Base-by-base conservation (phyloP, 1,140 invertebrate genomes). In the Caerostris extrusa region DNA sequence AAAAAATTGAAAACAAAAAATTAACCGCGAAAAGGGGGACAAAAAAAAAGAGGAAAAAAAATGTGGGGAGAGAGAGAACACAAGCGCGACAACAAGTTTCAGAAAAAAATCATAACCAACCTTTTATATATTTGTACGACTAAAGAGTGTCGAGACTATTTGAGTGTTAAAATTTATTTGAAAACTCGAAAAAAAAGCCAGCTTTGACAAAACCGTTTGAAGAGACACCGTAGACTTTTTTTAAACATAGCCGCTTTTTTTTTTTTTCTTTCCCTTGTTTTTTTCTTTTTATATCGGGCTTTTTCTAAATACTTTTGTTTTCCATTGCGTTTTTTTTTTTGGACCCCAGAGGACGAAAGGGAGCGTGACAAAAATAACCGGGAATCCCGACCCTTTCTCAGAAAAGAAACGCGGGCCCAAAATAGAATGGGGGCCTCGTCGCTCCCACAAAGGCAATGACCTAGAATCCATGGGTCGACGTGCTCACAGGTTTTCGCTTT, bases 361-460 rank as follows among this genome's bases (percentile, higher is more conserved):
- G 91, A 93, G 61, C 71, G 69, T 58, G 67, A 93, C 64, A 93
- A 93, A 93, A 93, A 81, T 82, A 77, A 71, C 71, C 69, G 90
- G 12, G 64, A 92, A 81, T 19, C 34, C 55, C 92, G 67, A 53
- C 60, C 86, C 86, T 81, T 81, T 88, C 92, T 82, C 67, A 64
- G 86, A 93, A 93, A 93, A 93, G 92, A 88, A 93, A 82, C 92
- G 69, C 19, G 55, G 12, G 77, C 85, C 64, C 19, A 34, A 93
- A 93, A 93, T 93, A 93, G 92, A n/a, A 60, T 6, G 58, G 34
- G 57, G 64, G 8, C 82, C 81, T n/a, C 77, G 61, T 77, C 91
- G 67, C 86, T 88, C 92, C 92, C 71, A 88, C 85, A 88, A 88
- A 93, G 92, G 92, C 92, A 93, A 93, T 93, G 92, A 93, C 92